phyloP scores from a whole-genome alignment of 2,797 vertebrate genomes.

The Melanotaenia nigrans region DNA sequence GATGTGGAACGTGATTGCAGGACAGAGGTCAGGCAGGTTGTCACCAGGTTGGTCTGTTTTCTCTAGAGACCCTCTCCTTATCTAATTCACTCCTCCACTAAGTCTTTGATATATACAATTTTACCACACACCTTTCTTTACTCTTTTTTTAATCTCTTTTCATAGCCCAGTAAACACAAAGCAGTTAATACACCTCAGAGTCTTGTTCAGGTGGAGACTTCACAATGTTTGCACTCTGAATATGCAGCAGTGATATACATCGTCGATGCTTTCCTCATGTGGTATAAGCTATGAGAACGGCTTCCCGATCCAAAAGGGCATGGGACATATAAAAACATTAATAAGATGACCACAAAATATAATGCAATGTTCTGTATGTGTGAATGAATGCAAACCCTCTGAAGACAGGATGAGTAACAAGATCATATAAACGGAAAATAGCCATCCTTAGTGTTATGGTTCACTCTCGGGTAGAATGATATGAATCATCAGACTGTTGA shows the following conservation, averaged over 20 bases:
- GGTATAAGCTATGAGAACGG: not conserved
- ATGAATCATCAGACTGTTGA: not conserved
- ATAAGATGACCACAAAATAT: not conserved
- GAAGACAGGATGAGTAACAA: not conserved
- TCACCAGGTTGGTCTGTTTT: slow-evolving; percentile 14
- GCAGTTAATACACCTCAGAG: not conserved
- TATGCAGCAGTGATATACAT: not conserved
- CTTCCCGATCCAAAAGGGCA: not conserved
- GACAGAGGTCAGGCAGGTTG: slow-evolving; percentile 24
- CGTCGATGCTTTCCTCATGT: not conserved
- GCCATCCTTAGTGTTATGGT: not conserved
- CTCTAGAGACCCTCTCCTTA: slow-evolving; percentile 13
- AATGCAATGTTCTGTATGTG: slow-evolving; percentile 14
- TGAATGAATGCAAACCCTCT: not conserved
- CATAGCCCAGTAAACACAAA: not conserved
- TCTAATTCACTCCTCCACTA: not conserved
- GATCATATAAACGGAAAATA: slow-evolving; percentile 26
- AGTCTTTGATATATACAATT: slow-evolving; percentile 16
- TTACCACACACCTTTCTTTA: not conserved
- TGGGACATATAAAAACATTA: not conserved
- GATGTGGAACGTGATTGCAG: slow-evolving; percentile 3
- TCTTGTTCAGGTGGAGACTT: not conserved
- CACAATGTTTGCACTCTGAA: not conserved
- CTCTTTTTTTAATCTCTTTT: not conserved
- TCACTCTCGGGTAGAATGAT: not conserved